Percentiles rank a stretch among this genome's conserved stretches.
Evolutionary conservation across 1,140 invertebrate genomes (phyloP).

Genomic region (Microplitis mediator): DNA sequence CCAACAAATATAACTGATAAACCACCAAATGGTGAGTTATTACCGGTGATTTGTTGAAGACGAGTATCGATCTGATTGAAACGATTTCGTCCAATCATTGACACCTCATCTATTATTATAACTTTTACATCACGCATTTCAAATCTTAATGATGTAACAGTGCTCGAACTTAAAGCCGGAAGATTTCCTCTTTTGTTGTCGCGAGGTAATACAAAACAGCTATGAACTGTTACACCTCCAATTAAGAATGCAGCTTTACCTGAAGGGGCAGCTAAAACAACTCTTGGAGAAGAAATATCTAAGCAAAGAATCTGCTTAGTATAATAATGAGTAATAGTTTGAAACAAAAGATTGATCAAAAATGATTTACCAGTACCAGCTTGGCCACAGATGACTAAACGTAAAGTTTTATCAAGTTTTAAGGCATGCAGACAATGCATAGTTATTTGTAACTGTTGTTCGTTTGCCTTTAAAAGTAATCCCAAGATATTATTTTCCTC

Average conservation of each 20-base stretch:
- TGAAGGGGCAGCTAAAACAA: conserved; percentile 44
- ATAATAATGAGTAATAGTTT: conserved; percentile 31
- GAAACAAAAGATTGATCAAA: conserved; percentile 28
- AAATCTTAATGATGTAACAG: conserved; percentile 31
- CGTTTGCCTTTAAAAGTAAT: background rate
- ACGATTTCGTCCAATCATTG: conserved; percentile 45
- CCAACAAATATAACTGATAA: conserved; percentile 38
- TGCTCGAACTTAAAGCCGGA: conserved; percentile 25
- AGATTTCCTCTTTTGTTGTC: conserved; percentile 28
- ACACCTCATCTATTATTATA: conserved; percentile 55
- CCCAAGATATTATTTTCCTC: background rate
- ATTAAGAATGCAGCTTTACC: conserved; percentile 52
- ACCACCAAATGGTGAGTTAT: conserved; percentile 24
- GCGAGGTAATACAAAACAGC: conserved; percentile 44
- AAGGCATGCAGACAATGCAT: background rate
- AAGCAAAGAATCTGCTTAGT: conserved; percentile 22
- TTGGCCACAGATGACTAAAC: conserved; percentile 33
- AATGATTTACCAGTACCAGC: background rate
- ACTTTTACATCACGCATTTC: conserved; percentile 40
- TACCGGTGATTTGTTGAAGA: too few relatives aligned
- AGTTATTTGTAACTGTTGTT: conserved; percentile 16
- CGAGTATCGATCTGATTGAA: conserved; percentile 3
- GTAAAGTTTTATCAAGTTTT: conserved; percentile 9
- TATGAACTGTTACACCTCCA: conserved; percentile 45
- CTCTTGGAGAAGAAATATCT: conserved; percentile 26